A percentile compares a stretch with the other conserved stretches of the same genome.
Evolutionary conservation across 1,140 invertebrate species (phyloP).

Genomic region (Rhagoletis pomonella): DNA sequence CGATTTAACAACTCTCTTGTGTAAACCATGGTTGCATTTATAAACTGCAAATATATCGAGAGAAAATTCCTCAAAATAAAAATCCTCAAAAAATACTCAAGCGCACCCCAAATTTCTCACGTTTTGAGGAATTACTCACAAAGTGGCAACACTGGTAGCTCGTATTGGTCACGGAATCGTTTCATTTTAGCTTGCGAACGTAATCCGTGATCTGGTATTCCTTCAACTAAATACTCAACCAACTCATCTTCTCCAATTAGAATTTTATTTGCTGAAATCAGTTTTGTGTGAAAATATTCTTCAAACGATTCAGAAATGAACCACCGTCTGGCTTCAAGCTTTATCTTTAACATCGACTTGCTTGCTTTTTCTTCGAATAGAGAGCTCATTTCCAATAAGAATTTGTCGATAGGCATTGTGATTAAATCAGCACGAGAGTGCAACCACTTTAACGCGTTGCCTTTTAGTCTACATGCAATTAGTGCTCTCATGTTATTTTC

Average conservation of each 20-base stretch:
- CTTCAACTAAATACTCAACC: neutral
- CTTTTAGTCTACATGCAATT: neutral
- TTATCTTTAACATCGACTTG: neutral
- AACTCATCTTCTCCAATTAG: neutral
- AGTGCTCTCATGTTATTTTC: neutral
- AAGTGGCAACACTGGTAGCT: neutral
- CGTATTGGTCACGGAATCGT: neutral
- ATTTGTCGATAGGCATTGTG: neutral
- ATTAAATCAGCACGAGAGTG: neutral
- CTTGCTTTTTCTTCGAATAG: neutral
- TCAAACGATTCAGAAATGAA: neutral
- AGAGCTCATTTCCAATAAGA: neutral
- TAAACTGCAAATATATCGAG: too few species aligned
- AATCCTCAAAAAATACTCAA: too few species aligned
- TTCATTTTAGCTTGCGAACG: neutral
- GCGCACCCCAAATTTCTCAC: too few species aligned
- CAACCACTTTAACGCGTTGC: neutral
- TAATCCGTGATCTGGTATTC: conserved; percentile 4
- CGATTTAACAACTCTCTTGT: too few species aligned
- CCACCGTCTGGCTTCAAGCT: neutral
- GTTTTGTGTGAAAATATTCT: neutral
- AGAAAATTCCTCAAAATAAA: too few species aligned
- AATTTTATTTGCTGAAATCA: neutral
- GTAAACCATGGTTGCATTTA: too few species aligned
- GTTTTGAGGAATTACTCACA: too few species aligned